phyloP scores from a whole-genome alignment of 2,888 invertebrate genomes.

The Phaedon cochleariae region DNA sequence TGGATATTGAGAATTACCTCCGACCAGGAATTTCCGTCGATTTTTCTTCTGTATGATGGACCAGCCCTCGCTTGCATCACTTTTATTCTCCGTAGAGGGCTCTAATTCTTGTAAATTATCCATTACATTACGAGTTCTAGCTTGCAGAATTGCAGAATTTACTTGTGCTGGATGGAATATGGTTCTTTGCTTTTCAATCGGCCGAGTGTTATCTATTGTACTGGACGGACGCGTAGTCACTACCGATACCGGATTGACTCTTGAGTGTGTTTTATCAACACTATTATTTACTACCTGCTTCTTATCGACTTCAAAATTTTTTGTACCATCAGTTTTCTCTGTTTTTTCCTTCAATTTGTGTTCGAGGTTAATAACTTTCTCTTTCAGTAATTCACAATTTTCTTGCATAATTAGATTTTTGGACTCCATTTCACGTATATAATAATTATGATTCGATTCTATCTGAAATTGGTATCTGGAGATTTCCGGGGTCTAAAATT shows the following conservation, averaged over 20 bases:
- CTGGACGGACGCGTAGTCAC: neutral
- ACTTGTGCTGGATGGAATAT: neutral
- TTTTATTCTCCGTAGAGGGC: neutral
- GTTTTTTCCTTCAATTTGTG: neutral
- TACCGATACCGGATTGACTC: neutral
- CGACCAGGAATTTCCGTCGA: neutral
- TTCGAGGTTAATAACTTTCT: neutral
- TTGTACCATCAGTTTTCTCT: neutral
- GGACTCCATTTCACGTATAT: too few species aligned
- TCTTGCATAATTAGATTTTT: too few species aligned
- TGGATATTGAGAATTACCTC: neutral
- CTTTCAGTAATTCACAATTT: neutral
- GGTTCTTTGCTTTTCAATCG: neutral
- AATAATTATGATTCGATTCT: too few species aligned
- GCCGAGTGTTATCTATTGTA: neutral
- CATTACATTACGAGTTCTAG: neutral
- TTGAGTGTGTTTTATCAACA: neutral
- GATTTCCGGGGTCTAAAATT: too few species aligned
- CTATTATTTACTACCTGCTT: neutral
- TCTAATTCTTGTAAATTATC: neutral
- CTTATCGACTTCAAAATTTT: neutral
- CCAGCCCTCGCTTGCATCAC: neutral
- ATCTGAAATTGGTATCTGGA: too few species aligned
- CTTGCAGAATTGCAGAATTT: neutral
- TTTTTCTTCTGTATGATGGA: neutral